Evolutionary conservation across 1,140 invertebrate species (phyloP).

Genomic region (Lucilia cuprina): DNA sequence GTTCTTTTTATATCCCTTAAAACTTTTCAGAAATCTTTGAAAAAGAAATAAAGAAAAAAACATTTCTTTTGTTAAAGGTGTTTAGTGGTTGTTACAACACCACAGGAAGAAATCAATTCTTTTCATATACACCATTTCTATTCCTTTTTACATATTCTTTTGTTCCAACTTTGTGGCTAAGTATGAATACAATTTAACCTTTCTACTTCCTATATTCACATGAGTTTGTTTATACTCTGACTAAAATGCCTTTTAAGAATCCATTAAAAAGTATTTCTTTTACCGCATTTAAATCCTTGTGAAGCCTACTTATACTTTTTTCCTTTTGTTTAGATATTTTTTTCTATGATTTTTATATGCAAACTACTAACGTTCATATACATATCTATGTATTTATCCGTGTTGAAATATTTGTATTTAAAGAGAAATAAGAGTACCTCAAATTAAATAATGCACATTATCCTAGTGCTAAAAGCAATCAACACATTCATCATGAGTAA

Average conservation of each 20-base stretch:
- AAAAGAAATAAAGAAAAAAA: constrained; percentile 13
- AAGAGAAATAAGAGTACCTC: not conserved
- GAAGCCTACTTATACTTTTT: constrained; percentile 24
- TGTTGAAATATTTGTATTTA: not conserved
- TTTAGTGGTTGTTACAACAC: constrained; percentile 54
- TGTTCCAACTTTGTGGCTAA: not conserved
- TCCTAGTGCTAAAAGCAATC: not conserved
- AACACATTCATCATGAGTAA: not conserved
- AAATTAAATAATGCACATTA: not conserved
- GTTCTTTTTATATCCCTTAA: not conserved
- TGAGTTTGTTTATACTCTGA: not conserved
- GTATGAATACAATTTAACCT: constrained; percentile 8
- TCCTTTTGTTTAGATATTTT: not conserved
- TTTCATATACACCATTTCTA: constrained; percentile 9
- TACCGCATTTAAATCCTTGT: constrained; percentile 27
- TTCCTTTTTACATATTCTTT: not conserved
- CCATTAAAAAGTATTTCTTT: constrained; percentile 33
- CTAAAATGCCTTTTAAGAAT: constrained; percentile 25
- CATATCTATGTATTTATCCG: too few relatives aligned
- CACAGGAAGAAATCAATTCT: constrained; percentile 31
- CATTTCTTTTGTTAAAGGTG: constrained; percentile 48
- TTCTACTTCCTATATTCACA: not conserved
- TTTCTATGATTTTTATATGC: not conserved
- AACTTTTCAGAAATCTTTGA: not conserved
- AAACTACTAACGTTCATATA: not conserved